Conservation (phyloP, 2,888 invertebrate genomes). For the Lymantria dispar region DNA sequence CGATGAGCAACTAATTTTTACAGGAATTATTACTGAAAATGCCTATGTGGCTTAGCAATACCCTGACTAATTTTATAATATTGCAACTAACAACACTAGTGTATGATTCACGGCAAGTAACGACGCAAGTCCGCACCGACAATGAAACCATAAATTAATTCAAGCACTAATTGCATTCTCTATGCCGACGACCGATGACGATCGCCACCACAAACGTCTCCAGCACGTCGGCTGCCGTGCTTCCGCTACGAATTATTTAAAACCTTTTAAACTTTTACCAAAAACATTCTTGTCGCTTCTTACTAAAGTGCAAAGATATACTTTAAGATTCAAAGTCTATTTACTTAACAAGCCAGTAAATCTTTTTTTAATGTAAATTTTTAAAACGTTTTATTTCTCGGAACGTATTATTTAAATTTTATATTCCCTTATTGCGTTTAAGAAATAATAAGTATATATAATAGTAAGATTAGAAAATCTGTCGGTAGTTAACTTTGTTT, state of each 20-base stretch:
- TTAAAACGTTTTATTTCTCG: too few species aligned
- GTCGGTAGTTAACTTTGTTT: too few species aligned
- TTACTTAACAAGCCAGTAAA: too few species aligned
- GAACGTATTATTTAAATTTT: too few species aligned
- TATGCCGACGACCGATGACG: conserved; percentile 27
- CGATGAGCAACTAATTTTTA: too few species aligned
- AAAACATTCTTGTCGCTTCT: neutral
- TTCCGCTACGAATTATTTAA: conserved; percentile 9
- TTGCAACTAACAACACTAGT: conserved; percentile 40
- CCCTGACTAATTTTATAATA: neutral
- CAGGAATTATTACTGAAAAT: neutral
- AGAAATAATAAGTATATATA: too few species aligned
- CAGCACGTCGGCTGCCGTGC: conserved; percentile 1
- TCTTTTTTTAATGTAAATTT: too few species aligned
- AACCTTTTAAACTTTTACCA: neutral
- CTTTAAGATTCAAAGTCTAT: too few species aligned
- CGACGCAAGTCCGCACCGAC: conserved; percentile 47
- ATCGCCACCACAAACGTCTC: conserved; percentile 1
- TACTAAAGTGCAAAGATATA: too few species aligned
- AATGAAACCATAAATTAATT: conserved; percentile 67
- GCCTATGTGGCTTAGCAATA: neutral
- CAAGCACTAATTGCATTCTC: conserved; percentile 57
- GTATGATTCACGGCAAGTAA: conserved; percentile 59
- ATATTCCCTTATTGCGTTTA: too few species aligned
- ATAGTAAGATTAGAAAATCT: too few species aligned